Conservation (phyloP, 2,113 vertebrate genomes). For the Psilopogon haemacephalus region DNA sequence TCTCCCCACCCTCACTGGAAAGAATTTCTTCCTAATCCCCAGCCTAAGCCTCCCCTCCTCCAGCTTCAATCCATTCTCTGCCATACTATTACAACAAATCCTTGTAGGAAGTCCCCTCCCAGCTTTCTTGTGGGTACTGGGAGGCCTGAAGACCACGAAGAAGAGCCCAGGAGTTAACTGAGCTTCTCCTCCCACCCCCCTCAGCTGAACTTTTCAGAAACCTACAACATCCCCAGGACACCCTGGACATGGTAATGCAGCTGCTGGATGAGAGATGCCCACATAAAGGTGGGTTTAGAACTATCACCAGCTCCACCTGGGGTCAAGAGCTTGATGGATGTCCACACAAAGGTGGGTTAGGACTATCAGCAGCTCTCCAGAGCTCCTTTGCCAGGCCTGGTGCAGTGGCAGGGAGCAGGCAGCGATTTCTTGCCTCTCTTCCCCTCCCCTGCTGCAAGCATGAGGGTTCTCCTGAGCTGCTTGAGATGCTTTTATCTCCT, state of each 20-base stretch:
- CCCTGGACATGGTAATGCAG: rapidly evolving
- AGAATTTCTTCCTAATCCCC: too few species aligned
- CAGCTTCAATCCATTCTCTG: too few species aligned
- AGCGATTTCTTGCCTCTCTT: neutral
- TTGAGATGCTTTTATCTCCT: neutral
- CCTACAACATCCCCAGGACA: neutral
- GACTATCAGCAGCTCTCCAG: neutral
- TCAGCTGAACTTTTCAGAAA: neutral
- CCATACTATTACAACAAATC: too few species aligned
- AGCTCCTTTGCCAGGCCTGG: neutral
- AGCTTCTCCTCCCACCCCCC: neutral
- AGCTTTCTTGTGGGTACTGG: too few species aligned
- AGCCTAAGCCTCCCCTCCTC: too few species aligned
- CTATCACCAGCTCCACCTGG: neutral
- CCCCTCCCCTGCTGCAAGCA: too few species aligned
- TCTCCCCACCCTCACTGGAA: too few species aligned
- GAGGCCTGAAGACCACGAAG: neutral
- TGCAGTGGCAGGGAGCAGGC: neutral
- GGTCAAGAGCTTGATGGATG: neutral
- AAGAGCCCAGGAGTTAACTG: rapidly evolving
- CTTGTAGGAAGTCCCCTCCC: too few species aligned
- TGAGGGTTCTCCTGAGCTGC: neutral
- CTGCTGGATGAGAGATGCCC: neutral
- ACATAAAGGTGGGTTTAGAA: rapidly evolving
- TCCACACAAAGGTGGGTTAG: rapidly evolving